Conservation (phyloP, 2,113 vertebrate species). For the Agelaius tricolor region DNA sequence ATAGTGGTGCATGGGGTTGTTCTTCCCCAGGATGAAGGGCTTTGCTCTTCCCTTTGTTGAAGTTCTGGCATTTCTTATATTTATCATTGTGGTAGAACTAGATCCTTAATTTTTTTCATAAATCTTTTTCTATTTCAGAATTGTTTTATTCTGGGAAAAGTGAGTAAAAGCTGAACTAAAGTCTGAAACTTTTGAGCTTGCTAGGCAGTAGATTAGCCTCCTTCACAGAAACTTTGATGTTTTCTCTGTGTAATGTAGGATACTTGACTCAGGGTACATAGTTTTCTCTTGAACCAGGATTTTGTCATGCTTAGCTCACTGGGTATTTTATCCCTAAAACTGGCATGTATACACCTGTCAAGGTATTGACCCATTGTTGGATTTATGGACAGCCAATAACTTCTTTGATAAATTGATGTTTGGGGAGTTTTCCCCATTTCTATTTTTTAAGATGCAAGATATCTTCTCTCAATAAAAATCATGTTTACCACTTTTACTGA, state of each 20-base stretch:
- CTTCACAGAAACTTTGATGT: not conserved
- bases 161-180: not conserved
- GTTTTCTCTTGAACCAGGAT: not conserved
- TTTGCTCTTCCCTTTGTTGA: not conserved
- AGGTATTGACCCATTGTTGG: not conserved
- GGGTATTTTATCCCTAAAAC: not conserved
- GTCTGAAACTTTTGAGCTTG: not conserved
- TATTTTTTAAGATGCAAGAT: not conserved
- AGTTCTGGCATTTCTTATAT: not conserved
- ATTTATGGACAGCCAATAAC: not conserved
- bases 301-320: not conserved
- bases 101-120: not conserved
- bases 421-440: not conserved
- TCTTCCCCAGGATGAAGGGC: not conserved
- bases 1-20: rapidly evolving
- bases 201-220: not conserved
- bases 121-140: not conserved
- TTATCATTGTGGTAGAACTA: not conserved
- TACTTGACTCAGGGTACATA: not conserved
- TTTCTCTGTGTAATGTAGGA: not conserved
- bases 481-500: not conserved
- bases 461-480: not conserved
- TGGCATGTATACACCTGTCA: not conserved
- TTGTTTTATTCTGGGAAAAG: not conserved
- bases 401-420: not conserved